These are phyloP conservation scores for Paralichthys olivaceus DNA, from an alignment of 2,113 vertebrate genomes.

Conservation along the genomic window DNA sequence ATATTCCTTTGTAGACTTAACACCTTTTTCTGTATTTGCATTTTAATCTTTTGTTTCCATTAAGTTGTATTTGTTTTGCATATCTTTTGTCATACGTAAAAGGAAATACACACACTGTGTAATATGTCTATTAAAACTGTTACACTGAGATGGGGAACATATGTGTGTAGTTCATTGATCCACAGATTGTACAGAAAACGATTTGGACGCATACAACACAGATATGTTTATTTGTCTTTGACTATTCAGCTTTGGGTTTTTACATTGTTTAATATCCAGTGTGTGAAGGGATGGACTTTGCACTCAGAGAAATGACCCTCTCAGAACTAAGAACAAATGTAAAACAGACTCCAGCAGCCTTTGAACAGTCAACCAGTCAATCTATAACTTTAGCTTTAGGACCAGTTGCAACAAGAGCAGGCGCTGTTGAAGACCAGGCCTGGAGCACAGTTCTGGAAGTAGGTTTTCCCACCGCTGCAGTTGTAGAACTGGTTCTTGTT, in stretches of 20 bases:
- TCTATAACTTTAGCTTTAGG: slow-evolving; percentile 55
- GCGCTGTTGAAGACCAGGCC: slow-evolving; percentile 64
- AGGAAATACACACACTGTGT: not conserved
- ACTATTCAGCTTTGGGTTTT: slow-evolving; percentile 8
- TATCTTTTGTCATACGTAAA: slow-evolving; percentile 4
- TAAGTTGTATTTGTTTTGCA: slow-evolving; percentile 2
- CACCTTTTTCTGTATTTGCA: not conserved
- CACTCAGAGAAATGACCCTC: not conserved
- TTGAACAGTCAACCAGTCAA: slow-evolving; percentile 40
- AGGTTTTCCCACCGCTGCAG: not conserved
- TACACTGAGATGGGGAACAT: not conserved
- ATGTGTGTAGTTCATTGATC: not conserved
- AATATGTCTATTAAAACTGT: slow-evolving; percentile 10
- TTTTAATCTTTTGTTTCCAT: slow-evolving; percentile 25
- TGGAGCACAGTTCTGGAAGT: slow-evolving; percentile 36
- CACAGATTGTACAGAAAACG: not conserved
- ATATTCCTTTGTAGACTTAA: not conserved
- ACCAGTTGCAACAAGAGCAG: slow-evolving; percentile 71
- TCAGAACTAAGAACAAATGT: slow-evolving; percentile 19
- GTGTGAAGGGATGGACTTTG: slow-evolving; percentile 26
- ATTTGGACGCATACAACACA: slow-evolving; percentile 2
- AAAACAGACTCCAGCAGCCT: slow-evolving; percentile 25
- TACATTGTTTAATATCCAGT: slow-evolving; percentile 25
- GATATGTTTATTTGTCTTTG: slow-evolving; percentile 28
- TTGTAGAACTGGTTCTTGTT: slow-evolving; percentile 49